Evolutionary conservation across 1,140 invertebrate species (phyloP).

Genomic region (Rhyzopertha dominica): DNA sequence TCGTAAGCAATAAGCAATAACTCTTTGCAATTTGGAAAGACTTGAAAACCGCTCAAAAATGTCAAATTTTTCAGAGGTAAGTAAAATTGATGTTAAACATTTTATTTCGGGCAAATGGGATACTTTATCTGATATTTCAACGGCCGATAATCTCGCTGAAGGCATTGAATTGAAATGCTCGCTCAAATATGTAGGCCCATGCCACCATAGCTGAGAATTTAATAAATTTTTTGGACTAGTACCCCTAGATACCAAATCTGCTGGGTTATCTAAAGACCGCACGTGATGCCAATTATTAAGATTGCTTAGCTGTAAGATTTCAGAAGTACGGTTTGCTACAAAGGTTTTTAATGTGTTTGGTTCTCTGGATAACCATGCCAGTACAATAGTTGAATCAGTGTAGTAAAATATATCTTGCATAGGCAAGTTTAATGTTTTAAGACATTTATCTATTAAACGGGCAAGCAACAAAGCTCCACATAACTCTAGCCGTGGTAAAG

Average conservation of each 20-base stretch:
- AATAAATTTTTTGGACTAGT: slow-evolving; percentile 24
- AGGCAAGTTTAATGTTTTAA: slow-evolving; percentile 7
- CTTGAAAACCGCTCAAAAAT: too few relatives aligned
- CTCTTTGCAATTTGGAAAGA: too few relatives aligned
- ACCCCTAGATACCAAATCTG: slow-evolving; percentile 39
- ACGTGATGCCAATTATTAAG: slow-evolving; percentile 39
- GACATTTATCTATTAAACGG: slow-evolving; percentile 15
- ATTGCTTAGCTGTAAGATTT: slow-evolving; percentile 36
- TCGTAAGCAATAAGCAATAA: too few relatives aligned
- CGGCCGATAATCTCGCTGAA: too few relatives aligned
- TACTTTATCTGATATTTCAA: too few relatives aligned
- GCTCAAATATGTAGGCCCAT: slow-evolving; percentile 32
- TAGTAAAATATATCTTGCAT: slow-evolving; percentile 14
- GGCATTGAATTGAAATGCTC: too few relatives aligned
- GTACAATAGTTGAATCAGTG: slow-evolving; percentile 22
- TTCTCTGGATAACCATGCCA: slow-evolving; percentile 19
- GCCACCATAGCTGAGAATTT: slow-evolving; percentile 36
- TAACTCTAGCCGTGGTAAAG: slow-evolving; percentile 48
- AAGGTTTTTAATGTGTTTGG: slow-evolving; percentile 18
- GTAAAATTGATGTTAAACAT: too few relatives aligned
- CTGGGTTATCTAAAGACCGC: slow-evolving; percentile 35
- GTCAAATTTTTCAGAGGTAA: too few relatives aligned
- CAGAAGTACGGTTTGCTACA: slow-evolving; percentile 23
- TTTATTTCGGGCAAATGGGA: too few relatives aligned
- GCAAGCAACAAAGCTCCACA: slow-evolving; percentile 40